A percentile compares a stretch with the other conserved stretches of the same genome.
Conservation (phyloP, 2,888 invertebrate genomes). For the Biston stratarius region DNA sequence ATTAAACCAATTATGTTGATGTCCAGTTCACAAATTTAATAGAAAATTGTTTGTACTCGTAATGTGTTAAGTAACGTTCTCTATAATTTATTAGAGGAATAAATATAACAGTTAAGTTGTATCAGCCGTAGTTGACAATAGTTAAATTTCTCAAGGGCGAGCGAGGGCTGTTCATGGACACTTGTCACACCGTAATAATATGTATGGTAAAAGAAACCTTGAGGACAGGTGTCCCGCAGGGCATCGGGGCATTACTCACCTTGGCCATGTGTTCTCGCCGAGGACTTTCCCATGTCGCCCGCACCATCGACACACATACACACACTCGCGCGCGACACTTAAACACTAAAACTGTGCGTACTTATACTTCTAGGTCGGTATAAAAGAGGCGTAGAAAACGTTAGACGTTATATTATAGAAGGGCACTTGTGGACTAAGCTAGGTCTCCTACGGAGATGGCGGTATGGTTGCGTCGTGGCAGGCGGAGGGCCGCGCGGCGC, state of each 20-base stretch:
- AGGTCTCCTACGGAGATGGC: conserved; percentile 80
- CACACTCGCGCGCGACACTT: conserved; percentile 76
- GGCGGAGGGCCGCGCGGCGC: conserved; percentile 86
- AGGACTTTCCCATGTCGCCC: conserved; percentile 87
- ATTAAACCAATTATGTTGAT: background rate
- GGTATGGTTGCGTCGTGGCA: conserved; percentile 77
- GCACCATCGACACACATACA: conserved; percentile 84
- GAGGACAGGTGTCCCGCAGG: conserved; percentile 62
- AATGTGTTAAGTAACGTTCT: background rate
- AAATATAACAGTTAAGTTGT: background rate
- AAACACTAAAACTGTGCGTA: conserved; percentile 77
- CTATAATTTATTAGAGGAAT: background rate
- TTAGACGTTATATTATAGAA: conserved; percentile 83
- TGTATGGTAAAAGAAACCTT: conserved; percentile 54
- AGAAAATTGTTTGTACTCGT: background rate
- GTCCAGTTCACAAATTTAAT: background rate
- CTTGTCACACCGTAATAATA: conserved; percentile 12
- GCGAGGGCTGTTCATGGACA: conserved; percentile 30
- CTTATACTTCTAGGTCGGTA: conserved; percentile 81
- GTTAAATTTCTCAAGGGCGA: conserved; percentile 38
- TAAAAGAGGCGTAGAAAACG: conserved; percentile 84
- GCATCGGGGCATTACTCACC: conserved; percentile 71
- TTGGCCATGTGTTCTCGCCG: conserved; percentile 87
- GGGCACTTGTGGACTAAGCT: conserved; percentile 81
- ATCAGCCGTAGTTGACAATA: conserved; percentile 13